phyloP scores from a whole-genome alignment of 2,113 vertebrate species.

The Steatornis caripensis region DNA sequence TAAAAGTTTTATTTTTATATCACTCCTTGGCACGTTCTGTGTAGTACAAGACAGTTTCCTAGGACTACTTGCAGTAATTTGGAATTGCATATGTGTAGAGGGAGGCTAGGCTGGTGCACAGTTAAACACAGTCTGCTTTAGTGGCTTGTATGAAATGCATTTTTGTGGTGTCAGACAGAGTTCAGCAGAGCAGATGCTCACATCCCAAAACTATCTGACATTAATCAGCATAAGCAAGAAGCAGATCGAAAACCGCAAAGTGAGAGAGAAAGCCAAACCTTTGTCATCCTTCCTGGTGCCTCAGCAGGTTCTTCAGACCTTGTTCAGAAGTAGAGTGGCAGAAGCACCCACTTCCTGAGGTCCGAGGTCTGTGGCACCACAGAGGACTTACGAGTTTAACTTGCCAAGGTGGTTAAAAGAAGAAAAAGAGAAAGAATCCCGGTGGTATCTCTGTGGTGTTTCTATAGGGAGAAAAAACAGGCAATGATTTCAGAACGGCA shows the following conservation, averaged over 20 bases:
- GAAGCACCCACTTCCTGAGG: background rate
- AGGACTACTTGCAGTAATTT: background rate
- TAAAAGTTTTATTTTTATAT: background rate
- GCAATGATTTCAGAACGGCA: background rate
- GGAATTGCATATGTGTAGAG: background rate
- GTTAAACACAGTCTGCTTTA: background rate
- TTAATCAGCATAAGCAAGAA: background rate
- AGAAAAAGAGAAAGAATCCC: background rate
- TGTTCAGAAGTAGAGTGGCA: background rate
- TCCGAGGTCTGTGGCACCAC: background rate
- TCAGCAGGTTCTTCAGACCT: background rate
- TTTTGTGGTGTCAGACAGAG: background rate
- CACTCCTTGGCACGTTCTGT: background rate
- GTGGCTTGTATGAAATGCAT: background rate
- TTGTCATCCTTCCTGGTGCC: background rate
- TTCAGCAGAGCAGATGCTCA: background rate
- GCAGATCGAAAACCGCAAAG: background rate
- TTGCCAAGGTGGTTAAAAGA: background rate
- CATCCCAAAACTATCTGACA: background rate
- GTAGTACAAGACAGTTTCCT: background rate
- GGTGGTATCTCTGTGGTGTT: background rate
- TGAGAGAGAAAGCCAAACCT: background rate
- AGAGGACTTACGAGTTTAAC: background rate
- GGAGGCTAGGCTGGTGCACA: background rate
- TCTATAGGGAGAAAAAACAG: background rate